A percentile compares a stretch with the other conserved stretches of the same genome.
These are phyloP conservation scores for Barnardius zonarius DNA, from an alignment of 2,113 vertebrate genomes.

Conservation along the genomic window DNA sequence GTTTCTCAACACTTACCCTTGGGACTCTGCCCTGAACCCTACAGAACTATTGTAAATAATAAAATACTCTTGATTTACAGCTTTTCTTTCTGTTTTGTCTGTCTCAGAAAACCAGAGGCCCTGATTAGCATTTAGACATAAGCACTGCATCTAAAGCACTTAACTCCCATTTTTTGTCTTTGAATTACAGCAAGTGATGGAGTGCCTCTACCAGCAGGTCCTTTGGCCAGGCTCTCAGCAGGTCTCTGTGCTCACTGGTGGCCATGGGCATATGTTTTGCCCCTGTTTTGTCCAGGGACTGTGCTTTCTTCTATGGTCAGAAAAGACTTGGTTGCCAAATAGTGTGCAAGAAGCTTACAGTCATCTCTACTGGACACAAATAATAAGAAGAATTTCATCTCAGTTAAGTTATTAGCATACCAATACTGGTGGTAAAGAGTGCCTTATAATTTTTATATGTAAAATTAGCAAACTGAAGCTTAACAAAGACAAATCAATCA, in stretches of 20 bases:
- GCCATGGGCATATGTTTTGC: rapidly evolving
- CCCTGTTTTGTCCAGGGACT: background rate
- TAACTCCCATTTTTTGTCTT: background rate
- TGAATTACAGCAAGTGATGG: rapidly evolving
- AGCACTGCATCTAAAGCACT: background rate
- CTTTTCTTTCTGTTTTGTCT: background rate
- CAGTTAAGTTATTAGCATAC: background rate
- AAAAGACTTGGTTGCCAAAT: background rate
- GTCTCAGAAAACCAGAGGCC: background rate
- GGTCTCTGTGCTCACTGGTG: too few relatives aligned
- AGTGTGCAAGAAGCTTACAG: background rate
- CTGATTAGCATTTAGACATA: background rate
- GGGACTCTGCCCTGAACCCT: background rate
- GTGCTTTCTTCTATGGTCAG: rapidly evolving
- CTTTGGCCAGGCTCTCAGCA: background rate
- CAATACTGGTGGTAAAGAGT: background rate
- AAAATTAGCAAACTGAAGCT: background rate
- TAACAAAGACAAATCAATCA: background rate
- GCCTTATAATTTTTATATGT: background rate
- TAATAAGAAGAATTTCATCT: background rate
- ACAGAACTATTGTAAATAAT: background rate
- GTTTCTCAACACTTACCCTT: background rate
- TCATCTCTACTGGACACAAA: background rate
- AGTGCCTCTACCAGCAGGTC: background rate
- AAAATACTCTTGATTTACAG: background rate